Percentiles rank a stretch among this genome's conserved stretches.
phyloP scores from a whole-genome alignment of 2,113 vertebrate species.

The Columba janthina region DNA sequence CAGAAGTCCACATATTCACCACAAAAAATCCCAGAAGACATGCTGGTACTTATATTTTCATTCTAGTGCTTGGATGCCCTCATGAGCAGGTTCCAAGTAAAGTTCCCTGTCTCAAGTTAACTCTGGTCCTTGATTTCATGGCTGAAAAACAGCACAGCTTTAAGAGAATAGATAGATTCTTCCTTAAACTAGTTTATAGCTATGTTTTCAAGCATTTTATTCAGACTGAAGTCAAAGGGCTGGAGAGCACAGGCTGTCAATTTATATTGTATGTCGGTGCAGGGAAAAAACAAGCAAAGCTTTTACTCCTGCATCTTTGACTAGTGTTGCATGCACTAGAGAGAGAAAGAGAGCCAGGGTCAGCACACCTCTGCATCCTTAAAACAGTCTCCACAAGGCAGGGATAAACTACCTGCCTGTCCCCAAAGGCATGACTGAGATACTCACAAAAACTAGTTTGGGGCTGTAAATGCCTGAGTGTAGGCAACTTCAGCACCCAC shows the following conservation, averaged over 20 bases:
- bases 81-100: background rate
- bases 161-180: background rate
- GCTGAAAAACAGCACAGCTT: background rate
- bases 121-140: background rate
- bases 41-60: background rate
- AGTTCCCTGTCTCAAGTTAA: background rate
- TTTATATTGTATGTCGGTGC: background rate
- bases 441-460: background rate
- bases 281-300: background rate
- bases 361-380: background rate
- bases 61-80: accelerated
- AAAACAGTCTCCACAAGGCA: background rate
- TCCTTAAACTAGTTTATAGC: background rate
- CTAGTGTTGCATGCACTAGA: background rate
- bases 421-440: background rate
- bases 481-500: background rate
- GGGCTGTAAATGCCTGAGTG: background rate
- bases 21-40: background rate
- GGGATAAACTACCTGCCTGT: background rate
- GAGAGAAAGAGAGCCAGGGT: background rate
- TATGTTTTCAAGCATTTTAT: background rate
- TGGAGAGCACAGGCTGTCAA: background rate
- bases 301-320: background rate
- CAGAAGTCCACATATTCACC: background rate
- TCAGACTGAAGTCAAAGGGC: background rate